Evolutionary conservation across 2,888 invertebrate genomes (phyloP).

Genomic region (Ditylenchus weischeri): DNA sequence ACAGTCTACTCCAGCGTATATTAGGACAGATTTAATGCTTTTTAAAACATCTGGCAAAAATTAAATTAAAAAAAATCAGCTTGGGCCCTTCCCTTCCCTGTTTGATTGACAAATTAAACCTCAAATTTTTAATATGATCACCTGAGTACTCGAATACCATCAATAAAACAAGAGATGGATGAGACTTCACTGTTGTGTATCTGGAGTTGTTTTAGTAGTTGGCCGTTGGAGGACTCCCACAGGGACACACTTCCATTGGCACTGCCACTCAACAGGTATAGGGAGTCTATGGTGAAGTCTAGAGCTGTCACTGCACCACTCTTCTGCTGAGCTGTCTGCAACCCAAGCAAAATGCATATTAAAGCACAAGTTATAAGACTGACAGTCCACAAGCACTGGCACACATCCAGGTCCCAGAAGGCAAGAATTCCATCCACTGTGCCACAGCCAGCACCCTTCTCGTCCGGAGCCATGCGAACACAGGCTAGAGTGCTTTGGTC

Average conservation of each 20-base stretch:
- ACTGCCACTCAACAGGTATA: constrained; percentile 48
- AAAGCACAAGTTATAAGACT: constrained; percentile 13
- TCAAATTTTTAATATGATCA: not conserved
- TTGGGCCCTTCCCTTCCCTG: too few species aligned
- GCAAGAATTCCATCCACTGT: constrained; percentile 55
- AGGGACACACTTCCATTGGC: constrained; percentile 38
- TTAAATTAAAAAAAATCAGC: not conserved
- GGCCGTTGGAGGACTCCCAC: constrained; percentile 41
- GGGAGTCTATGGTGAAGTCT: constrained; percentile 47
- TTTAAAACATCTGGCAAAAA: not conserved
- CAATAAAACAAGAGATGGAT: not conserved
- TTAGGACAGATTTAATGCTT: not conserved
- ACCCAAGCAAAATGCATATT: constrained; percentile 8
- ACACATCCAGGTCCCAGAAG: constrained; percentile 57
- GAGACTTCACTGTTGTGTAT: constrained; percentile 26
- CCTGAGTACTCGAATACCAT: constrained; percentile 4
- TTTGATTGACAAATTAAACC: too few species aligned
- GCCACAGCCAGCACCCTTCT: constrained; percentile 55
- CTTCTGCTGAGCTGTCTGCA: constrained; percentile 45
- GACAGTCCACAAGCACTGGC: constrained; percentile 54
- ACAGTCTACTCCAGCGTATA: constrained; percentile 10
- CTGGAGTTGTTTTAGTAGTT: constrained; percentile 34
- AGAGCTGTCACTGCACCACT: constrained; percentile 47
- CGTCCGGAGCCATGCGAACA: constrained; percentile 49
- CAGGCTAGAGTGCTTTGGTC: constrained; percentile 31